Evolutionary conservation across 2,888 invertebrate species (phyloP), one percentile per base, ranked within the genome.

Genomic region (Myopa tessellatipennis): DNA sequence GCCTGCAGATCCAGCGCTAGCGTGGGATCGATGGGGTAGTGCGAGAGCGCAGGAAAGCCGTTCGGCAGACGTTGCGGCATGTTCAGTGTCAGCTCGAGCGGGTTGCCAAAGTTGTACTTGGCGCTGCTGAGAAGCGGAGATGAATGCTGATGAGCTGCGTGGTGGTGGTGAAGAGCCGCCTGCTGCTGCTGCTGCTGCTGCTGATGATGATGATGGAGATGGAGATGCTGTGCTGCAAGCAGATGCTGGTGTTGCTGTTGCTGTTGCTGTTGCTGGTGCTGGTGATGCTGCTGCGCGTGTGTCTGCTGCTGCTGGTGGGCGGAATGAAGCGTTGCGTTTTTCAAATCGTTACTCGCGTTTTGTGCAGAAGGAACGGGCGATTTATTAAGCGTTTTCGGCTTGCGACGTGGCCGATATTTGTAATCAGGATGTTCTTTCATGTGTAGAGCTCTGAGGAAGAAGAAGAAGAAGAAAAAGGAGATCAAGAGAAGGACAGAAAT

Each of bases 371-470:
- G 89, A 55, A 88, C 85, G 4, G 90, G 89, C 0, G 90, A 88
- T 84, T 96, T 96, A 81, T 95, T 92, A 16, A 95, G 90, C 0
- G 95, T 94, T 88, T 96, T 96, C 5, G 96, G 96, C 89, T 96
- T 96, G 85, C 96, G 91, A 76, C 96, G 91, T 14, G 96, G 96
- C 67, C 96, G 92, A 90, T 96, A 96, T 90, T 96, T 96, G 91
- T 96, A 96, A 90, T 96, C 96, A 7, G 96, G 96, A 85, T 96
- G 96, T 87, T 96, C 96, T 90, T 96, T 96, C 96, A 96, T 96
- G 91, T 96, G 96, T 14, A 96, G 91, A 58, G 96, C 96, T 88
- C 96, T 96, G 14, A 14, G 14, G 50, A 73, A 38, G 34, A 63
- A 14, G 4, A 10, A 16, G 34, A 34, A 65, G 26, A 34, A 12